Evolutionary conservation across 2,797 vertebrate genomes (phyloP), one percentile per base, ranked within the genome.

Genomic region (Carapus acus): DNA sequence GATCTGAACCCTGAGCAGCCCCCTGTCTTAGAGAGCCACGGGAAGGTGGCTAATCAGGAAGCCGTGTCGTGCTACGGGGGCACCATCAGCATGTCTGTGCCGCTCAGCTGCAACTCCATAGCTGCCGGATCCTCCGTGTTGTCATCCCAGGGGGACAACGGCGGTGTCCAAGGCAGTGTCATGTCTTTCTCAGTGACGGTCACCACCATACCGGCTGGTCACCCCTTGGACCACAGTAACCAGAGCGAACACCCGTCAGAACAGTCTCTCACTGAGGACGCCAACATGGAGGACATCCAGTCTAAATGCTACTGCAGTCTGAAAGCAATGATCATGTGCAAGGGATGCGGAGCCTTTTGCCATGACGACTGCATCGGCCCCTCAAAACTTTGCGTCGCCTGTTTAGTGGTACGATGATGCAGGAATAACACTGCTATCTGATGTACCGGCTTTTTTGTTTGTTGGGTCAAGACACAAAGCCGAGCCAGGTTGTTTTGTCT

Each of bases 301-400:
- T 91, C 95, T 11, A 94, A 94, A 56, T 99, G 96, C 74, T 99
- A 99, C 86, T 99, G 96, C 83, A 87, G 94, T 38, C 88, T 98
- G 71, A 98, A 98, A 89, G 96, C 96, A 47, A 99, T 99, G 96
- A 99, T 98, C 85, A 92, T 99, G 90, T 99, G 95, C 84, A 93
- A 95, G 79, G 95, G 96, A 31, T 99, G 96, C 1, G 96, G 96
- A 0, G 96, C 96, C 47, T 99, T 99, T 77, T 99, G 96, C 86
- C 96, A 99, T 0, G 92, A 98, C 3, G 94, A 99, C 65, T 99
- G 96, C 87, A 98, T 99, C 1, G 94, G 96, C 7, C 95, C 96
- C 63, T 98, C 96, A 1, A 94, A 94, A 84, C 92, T 99, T 39
- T 99, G 96, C 0, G 94, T 98, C 42, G 95, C 96, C 8, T 98